Evolutionary conservation across 1,140 invertebrate genomes (phyloP).

Genomic region (Diabrotica virgifera): DNA sequence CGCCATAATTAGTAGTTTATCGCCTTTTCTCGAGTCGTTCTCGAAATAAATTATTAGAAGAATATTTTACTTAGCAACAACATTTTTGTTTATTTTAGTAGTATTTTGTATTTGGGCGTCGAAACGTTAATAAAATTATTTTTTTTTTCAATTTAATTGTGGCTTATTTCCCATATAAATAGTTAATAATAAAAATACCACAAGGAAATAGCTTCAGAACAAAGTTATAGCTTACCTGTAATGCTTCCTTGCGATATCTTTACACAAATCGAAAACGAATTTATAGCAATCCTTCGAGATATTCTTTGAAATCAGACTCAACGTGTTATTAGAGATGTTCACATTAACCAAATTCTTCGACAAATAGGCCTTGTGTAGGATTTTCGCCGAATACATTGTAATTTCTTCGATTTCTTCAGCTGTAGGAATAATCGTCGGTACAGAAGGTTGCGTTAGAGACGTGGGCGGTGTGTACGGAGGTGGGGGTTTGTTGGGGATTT

Average conservation of each 20-base stretch:
- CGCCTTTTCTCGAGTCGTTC: too few species aligned
- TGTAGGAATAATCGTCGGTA: constrained; percentile 49
- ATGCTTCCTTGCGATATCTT: constrained; percentile 58
- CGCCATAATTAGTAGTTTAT: background rate
- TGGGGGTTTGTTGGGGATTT: constrained; percentile 71
- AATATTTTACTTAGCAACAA: too few species aligned
- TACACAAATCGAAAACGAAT: constrained; percentile 65
- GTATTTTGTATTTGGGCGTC: too few species aligned
- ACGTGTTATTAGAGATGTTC: constrained; percentile 46
- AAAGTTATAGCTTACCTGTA: constrained; percentile 42
- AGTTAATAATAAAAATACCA: too few species aligned
- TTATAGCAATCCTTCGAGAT: constrained; percentile 49
- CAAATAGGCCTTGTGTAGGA: constrained; percentile 50
- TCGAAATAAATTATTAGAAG: too few species aligned
- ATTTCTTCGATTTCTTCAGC: constrained; percentile 51
- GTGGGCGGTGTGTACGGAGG: constrained; percentile 66
- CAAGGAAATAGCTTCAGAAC: too few species aligned
- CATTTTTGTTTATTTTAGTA: too few species aligned
- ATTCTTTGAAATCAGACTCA: constrained; percentile 38
- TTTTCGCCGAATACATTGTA: constrained; percentile 49
- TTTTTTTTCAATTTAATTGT: too few species aligned
- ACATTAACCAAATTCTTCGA: constrained; percentile 48
- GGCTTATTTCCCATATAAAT: too few species aligned
- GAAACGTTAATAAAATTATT: too few species aligned
- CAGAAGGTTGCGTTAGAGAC: constrained; percentile 37